These are phyloP conservation scores for Spongia lamella DNA, from an alignment of 37 sponge, comb jelly and placozoan species.

Conservation along the genomic window DNA sequence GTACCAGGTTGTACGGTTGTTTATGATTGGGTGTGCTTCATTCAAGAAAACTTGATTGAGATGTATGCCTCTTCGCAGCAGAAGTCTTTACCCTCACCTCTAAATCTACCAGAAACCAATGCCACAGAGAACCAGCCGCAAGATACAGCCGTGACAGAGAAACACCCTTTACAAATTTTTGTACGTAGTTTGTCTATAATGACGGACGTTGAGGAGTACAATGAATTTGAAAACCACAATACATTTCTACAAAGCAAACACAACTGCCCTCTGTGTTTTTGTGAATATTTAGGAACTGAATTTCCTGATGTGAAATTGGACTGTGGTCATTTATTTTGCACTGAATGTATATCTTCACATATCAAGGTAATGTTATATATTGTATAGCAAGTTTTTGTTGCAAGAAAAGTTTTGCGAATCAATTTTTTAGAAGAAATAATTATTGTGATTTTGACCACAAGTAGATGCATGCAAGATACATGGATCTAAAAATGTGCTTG, in stretches of 20 bases:
- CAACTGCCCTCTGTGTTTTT: slow-evolving; percentile 55
- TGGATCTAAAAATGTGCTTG: too few species aligned
- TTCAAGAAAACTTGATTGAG: slow-evolving; percentile 41
- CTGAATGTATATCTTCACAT: slow-evolving; percentile 24
- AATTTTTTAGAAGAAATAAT: too few species aligned
- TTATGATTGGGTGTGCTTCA: slow-evolving; percentile 54
- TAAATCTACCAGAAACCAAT: not conserved
- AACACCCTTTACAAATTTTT: slow-evolving; percentile 34
- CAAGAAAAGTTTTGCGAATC: not conserved
- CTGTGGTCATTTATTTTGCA: slow-evolving; percentile 55
- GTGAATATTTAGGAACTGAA: slow-evolving; percentile 12
- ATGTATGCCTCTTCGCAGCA: slow-evolving; percentile 17
- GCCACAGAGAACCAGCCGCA: not conserved
- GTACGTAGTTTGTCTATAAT: slow-evolving; percentile 48
- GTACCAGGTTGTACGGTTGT: slow-evolving; percentile 58
- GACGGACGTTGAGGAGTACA: slow-evolving; percentile 51
- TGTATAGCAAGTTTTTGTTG: not conserved
- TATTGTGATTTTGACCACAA: too few species aligned
- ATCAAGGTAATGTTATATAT: not conserved
- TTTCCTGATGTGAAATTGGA: slow-evolving; percentile 33
- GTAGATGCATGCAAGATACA: too few species aligned
- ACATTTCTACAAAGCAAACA: slow-evolving; percentile 42
- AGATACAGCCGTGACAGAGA: not conserved
- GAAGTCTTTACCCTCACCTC: not conserved
- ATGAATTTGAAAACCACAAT: slow-evolving; percentile 36